A percentile compares a stretch with the other conserved stretches of the same genome.
Evolutionary conservation across 2,113 vertebrate genomes (phyloP).

Genomic region (Picathartes gymnocephalus): DNA sequence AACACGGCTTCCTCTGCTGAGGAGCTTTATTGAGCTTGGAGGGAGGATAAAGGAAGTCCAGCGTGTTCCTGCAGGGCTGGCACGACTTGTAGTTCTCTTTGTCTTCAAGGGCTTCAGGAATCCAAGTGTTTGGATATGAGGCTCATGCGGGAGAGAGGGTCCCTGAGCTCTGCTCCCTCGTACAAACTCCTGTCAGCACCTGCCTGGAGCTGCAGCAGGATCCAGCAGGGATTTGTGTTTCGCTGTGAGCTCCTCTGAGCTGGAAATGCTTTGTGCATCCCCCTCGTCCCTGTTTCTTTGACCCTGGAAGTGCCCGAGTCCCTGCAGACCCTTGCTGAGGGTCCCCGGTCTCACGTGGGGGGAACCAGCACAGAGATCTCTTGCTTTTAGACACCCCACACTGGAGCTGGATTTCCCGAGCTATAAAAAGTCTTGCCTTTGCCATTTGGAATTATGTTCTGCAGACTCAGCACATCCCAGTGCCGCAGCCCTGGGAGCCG

Average conservation of each 20-base stretch:
- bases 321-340: not conserved
- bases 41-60: not conserved
- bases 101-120: not conserved
- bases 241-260: not conserved
- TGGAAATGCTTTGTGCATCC: not conserved
- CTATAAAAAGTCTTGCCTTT: conserved; percentile 70
- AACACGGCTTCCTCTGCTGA: not conserved
- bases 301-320: fast-evolving
- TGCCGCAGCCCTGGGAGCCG: not conserved
- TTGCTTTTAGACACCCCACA: not conserved
- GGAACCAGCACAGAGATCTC: fast-evolving
- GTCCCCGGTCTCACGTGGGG: not conserved
- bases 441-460: conserved; percentile 66
- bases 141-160: not conserved
- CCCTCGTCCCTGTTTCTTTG: fast-evolving
- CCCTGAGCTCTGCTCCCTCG: not conserved
- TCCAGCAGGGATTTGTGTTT: not conserved
- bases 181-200: not conserved
- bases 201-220: not conserved
- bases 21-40: not conserved
- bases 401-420: not conserved
- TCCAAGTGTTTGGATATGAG: not conserved
- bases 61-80: not conserved
- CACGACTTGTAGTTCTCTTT: not conserved
- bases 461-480: conserved; percentile 49